Percentiles rank a stretch among this genome's conserved stretches.
Evolutionary conservation across 2,797 vertebrate species (phyloP).

Genomic region (Gambelia wislizenii): DNA sequence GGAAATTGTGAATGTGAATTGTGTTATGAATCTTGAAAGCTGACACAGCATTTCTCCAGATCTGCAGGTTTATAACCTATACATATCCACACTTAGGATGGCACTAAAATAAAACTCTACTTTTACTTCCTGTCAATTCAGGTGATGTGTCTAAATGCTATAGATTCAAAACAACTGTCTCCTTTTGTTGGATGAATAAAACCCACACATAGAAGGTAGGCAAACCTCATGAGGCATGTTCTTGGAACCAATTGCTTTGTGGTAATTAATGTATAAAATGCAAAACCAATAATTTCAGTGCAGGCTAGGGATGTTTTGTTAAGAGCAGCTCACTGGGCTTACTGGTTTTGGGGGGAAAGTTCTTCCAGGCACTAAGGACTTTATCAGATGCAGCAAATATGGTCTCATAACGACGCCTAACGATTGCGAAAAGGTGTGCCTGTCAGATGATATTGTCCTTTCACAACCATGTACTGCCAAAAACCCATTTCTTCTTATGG

Average conservation of each 20-base stretch:
- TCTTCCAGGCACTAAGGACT: too few relatives aligned
- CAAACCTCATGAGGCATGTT: neutral
- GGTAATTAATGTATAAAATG: neutral
- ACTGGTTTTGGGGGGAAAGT: too few relatives aligned
- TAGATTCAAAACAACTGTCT: constrained; percentile 13
- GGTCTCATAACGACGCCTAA: too few relatives aligned
- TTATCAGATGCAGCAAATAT: too few relatives aligned
- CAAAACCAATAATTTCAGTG: neutral
- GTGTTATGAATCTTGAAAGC: constrained; percentile 19
- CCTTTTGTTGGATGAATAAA: neutral
- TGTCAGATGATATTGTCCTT: too few relatives aligned
- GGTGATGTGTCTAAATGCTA: neutral
- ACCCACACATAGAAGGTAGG: neutral
- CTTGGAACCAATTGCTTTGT: neutral
- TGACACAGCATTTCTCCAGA: constrained; percentile 36
- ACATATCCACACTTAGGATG: constrained; percentile 37
- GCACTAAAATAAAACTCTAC: constrained; percentile 25
- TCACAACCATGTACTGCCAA: too few relatives aligned
- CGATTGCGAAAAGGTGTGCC: too few relatives aligned
- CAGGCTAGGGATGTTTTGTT: too few relatives aligned
- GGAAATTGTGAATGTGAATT: constrained; percentile 8
- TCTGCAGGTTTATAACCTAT: constrained; percentile 24
- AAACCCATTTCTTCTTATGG: too few relatives aligned
- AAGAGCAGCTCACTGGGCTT: too few relatives aligned
- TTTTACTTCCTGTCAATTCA: neutral